These are phyloP conservation scores for Phalera bucephala DNA, from an alignment of 2,888 invertebrate species.

Conservation along the genomic window DNA sequence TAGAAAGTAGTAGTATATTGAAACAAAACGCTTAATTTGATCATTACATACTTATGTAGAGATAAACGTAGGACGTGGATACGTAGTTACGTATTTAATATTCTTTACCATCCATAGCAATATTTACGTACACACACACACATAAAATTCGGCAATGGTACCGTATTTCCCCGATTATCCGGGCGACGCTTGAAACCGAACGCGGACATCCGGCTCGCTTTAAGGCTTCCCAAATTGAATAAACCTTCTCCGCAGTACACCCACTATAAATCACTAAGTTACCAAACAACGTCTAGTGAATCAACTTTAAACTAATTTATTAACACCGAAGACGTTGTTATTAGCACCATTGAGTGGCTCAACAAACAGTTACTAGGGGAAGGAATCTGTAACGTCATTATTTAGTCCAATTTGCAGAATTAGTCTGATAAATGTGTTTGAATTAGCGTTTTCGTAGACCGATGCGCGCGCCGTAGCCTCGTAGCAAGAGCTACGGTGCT, in stretches of 20 bases:
- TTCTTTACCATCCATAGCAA: too few relatives aligned
- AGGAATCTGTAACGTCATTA: constrained; percentile 68
- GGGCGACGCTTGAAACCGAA: constrained; percentile 1
- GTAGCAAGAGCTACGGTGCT: constrained; percentile 40
- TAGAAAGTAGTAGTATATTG: too few relatives aligned
- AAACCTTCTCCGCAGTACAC: constrained; percentile 30
- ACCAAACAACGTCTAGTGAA: constrained; percentile 33
- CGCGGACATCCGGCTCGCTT: constrained; percentile 18
- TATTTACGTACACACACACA: too few relatives aligned
- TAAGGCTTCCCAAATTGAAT: constrained; percentile 39
- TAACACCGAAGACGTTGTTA: constrained; percentile 60
- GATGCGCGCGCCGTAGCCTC: constrained; percentile 75
- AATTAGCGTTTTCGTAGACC: constrained; percentile 70
- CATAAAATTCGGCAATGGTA: constrained; percentile 1
- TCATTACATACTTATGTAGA: too few relatives aligned
- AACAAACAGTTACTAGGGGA: constrained; percentile 52
- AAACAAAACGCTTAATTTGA: too few relatives aligned
- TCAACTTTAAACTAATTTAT: constrained; percentile 66
- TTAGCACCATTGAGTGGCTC: constrained; percentile 55
- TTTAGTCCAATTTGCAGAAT: constrained; percentile 79
- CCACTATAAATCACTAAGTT: constrained; percentile 38
- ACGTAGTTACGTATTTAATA: too few relatives aligned
- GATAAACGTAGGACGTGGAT: too few relatives aligned
- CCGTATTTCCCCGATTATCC: constrained; percentile 4
- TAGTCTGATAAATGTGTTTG: constrained; percentile 79